Conservation (phyloP, 2,113 vertebrate genomes). For the Gallinago paraguaiae region DNA sequence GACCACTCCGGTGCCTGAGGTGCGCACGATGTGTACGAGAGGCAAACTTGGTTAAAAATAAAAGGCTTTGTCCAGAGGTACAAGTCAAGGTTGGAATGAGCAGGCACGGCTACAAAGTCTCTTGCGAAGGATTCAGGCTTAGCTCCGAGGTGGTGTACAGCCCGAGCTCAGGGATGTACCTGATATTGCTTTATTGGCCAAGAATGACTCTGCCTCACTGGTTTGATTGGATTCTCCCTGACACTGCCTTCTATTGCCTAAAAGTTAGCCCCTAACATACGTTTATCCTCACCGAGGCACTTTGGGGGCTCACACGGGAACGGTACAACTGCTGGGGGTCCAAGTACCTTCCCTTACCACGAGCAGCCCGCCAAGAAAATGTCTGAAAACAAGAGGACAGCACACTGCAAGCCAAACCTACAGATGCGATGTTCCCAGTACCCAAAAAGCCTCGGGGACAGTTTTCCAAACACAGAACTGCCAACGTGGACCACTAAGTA, state of each 20-base stretch:
- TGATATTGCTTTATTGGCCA: neutral
- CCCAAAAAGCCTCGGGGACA: neutral
- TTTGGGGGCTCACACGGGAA: neutral
- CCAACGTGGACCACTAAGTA: neutral
- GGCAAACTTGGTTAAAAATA: neutral
- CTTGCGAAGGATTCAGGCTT: neutral
- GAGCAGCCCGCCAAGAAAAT: neutral
- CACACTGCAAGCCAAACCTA: neutral
- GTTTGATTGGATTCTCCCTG: neutral
- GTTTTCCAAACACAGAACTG: neutral
- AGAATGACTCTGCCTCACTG: neutral
- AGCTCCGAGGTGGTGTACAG: neutral
- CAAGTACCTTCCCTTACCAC: neutral
- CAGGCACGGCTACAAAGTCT: neutral
- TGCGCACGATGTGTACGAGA: rapidly evolving
- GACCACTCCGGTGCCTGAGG: neutral
- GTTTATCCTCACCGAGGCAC: neutral
- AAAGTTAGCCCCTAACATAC: neutral
- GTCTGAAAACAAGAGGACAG: neutral
- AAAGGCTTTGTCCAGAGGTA: neutral
- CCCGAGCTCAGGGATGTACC: neutral
- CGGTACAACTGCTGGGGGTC: neutral
- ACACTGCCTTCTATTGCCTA: neutral
- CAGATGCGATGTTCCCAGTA: neutral
- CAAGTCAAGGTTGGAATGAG: rapidly evolving